A percentile compares a stretch with the other conserved stretches of the same genome.
These are phyloP conservation scores for Siniperca undulata DNA, from an alignment of 2,797 vertebrate genomes.

Conservation along the genomic window DNA sequence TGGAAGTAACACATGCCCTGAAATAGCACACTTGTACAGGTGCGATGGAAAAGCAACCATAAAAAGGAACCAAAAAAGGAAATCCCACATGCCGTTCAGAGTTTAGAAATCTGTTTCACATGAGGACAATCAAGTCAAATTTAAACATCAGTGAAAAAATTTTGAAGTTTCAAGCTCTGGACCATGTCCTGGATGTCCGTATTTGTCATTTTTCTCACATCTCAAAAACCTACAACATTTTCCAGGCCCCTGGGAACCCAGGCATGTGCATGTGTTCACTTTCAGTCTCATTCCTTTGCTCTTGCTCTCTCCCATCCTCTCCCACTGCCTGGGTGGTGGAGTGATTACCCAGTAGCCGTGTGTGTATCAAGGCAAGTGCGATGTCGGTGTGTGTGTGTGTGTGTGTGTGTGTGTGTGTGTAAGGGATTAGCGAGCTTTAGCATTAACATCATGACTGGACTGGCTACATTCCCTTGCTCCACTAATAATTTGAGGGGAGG, in stretches of 20 bases:
- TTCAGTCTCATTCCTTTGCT: constrained; percentile 82
- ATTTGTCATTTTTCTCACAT: neutral
- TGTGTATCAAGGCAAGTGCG: constrained; percentile 71
- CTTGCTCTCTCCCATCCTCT: constrained; percentile 80
- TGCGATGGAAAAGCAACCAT: neutral
- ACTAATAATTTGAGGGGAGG: constrained; percentile 97
- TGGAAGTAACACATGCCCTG: neutral
- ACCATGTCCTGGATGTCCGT: neutral
- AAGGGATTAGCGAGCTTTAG: constrained; percentile 94
- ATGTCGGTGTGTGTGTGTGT: constrained; percentile 93
- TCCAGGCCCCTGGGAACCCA: constrained; percentile 25
- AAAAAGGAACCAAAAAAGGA: neutral
- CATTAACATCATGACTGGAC: constrained; percentile 88
- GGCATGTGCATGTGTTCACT: constrained; percentile 32
- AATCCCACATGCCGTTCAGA: neutral
- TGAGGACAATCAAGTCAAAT: neutral
- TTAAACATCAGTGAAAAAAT: neutral
- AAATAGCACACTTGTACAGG: neutral
- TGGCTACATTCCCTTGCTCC: constrained; percentile 90
- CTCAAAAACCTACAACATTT: neutral
- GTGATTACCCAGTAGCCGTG: constrained; percentile 87
- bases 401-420: constrained; percentile 91
- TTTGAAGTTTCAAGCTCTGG: neutral
- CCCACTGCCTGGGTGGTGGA: constrained; percentile 94
- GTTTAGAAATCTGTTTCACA: neutral